Percentiles rank a stretch among this genome's conserved stretches.
phyloP scores from a whole-genome alignment of 2,113 vertebrate species.

The Callipepla californica region DNA sequence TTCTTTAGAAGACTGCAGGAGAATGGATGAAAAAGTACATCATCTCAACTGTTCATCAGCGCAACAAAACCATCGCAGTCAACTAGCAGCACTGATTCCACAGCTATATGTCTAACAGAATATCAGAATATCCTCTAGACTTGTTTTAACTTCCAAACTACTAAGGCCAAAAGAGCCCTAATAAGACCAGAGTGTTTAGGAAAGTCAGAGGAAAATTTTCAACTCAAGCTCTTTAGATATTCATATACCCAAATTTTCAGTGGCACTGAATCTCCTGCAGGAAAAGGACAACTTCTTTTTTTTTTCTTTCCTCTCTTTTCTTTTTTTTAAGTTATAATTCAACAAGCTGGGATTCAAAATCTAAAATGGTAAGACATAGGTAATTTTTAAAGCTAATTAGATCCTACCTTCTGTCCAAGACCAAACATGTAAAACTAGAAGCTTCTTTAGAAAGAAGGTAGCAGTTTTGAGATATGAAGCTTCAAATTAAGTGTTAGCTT shows the following conservation, averaged over 20 bases:
- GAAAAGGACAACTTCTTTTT: not conserved
- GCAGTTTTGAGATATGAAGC: not conserved
- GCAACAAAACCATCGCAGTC: not conserved
- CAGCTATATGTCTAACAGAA: accelerated
- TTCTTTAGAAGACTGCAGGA: not conserved
- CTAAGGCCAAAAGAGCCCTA: not conserved
- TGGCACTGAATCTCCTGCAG: not conserved
- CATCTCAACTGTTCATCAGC: not conserved
- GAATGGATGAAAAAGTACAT: not conserved
- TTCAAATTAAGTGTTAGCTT: not conserved
- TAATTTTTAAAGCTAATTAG: not conserved
- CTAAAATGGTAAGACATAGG: not conserved
- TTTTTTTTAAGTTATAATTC: too few relatives aligned
- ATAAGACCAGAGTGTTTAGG: not conserved
- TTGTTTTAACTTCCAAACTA: not conserved
- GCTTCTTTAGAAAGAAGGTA: not conserved
- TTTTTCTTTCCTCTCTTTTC: too few relatives aligned
- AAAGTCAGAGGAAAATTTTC: not conserved
- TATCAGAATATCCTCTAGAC: not conserved
- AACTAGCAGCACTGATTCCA: not conserved
- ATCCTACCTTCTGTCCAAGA: not conserved
- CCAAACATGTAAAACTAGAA: not conserved
- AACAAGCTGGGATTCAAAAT: not conserved
- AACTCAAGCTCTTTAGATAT: not conserved
- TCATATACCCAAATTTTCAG: not conserved